A percentile compares a stretch with the other conserved stretches of the same genome.
These are phyloP conservation scores for Phrynosoma platyrhinos DNA, from an alignment of 2,113 vertebrate genomes.

Conservation along the genomic window DNA sequence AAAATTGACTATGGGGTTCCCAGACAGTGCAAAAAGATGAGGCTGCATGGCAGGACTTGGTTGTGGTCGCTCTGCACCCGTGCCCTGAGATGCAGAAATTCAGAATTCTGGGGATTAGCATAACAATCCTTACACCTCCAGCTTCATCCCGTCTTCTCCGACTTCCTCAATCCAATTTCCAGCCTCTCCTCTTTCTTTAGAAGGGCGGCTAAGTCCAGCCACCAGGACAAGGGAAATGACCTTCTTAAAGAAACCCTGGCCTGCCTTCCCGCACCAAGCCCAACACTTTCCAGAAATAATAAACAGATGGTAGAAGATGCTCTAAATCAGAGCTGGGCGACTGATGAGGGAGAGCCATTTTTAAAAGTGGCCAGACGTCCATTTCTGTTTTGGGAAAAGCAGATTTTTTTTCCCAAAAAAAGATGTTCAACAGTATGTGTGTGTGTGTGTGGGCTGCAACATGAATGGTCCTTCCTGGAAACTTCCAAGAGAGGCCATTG, in stretches of 20 bases:
- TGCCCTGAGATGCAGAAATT: conserved; percentile 60
- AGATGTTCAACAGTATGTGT: no score
- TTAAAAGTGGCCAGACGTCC: no score
- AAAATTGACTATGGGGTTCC: neutral
- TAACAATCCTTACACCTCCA: conserved; percentile 80
- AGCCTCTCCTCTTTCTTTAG: conserved; percentile 83
- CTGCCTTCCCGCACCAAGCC: neutral
- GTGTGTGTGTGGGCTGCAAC: no score
- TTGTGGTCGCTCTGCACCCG: neutral
- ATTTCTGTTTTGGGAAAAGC: no score
- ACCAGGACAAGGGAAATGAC: conserved; percentile 71
- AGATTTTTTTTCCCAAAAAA: no score
- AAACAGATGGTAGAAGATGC: no score
- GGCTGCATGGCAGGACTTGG: neutral
- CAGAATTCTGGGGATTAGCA: conserved; percentile 84
- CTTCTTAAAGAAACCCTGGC: conserved; percentile 72
- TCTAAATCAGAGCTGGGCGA: no score
- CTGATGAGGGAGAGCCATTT: no score
- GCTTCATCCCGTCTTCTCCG: conserved; percentile 80
- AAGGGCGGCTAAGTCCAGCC: conserved; percentile 76
- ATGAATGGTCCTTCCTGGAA: no score
- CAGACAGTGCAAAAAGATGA: neutral
- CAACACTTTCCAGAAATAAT: no score
- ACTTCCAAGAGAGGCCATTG: no score
- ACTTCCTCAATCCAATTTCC: conserved; percentile 82